phyloP scores from a whole-genome alignment of 2,797 vertebrate species.

The Delichon dasypus region DNA sequence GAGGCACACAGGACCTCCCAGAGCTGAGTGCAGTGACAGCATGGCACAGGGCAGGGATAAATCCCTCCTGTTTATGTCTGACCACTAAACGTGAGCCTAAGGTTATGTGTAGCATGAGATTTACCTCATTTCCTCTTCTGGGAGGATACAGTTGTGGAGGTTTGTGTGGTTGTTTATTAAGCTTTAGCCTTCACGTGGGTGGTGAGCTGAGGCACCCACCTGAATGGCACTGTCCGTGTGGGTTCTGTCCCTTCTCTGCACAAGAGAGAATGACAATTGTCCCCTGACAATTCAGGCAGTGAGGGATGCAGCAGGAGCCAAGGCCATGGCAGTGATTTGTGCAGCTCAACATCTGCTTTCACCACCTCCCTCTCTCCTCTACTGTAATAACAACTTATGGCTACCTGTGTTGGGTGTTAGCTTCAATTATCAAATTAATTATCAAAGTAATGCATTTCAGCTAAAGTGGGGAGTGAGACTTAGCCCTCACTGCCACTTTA shows the following conservation, averaged over 20 bases:
- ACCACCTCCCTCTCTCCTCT: background rate
- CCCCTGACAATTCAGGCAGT: fast-evolving
- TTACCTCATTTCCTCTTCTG: background rate
- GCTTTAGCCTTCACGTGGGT: fast-evolving
- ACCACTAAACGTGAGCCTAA: background rate
- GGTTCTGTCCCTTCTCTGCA: background rate
- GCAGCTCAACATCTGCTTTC: fast-evolving
- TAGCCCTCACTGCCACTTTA: background rate
- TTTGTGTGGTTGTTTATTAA: background rate
- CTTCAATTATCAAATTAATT: background rate
- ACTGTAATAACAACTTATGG: background rate
- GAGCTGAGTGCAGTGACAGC: background rate
- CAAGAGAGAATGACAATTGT: background rate
- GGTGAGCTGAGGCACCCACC: background rate
- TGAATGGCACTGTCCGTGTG: fast-evolving
- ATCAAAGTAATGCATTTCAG: background rate
- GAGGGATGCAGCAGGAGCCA: background rate
- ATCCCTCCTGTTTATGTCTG: background rate
- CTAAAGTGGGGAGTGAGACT: background rate
- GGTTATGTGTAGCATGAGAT: background rate
- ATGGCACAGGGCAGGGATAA: background rate
- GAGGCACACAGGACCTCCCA: background rate
- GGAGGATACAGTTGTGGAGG: background rate
- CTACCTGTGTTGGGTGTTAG: background rate
- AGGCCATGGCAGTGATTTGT: background rate